Evolutionary conservation across 2,113 vertebrate genomes (phyloP), one percentile per base, ranked within the genome.

Genomic region (Spermophilus dauricus): DNA sequence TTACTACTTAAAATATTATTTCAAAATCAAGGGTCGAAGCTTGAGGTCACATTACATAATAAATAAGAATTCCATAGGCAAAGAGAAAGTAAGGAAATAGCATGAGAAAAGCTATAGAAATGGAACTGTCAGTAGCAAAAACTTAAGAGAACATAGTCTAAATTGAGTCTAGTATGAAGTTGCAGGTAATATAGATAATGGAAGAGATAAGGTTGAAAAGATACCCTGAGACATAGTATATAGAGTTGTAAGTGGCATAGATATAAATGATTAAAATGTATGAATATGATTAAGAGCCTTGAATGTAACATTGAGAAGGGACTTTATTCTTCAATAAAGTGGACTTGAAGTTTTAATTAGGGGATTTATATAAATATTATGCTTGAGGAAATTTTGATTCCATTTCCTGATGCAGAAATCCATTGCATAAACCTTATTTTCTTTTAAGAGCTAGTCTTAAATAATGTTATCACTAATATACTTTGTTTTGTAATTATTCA

Each of bases 401-500:
- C 63, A 94, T 83, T 61, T 96, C 20, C 32, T 92, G 0, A 42
- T 63, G 10, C 7, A 89, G n/a, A 92, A 51, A 94, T 67, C 45
- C 10, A 76, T 89, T 86, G 61, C 34, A 86, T 89, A 92, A 61
- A 16, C 24, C 48, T 3, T 86, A 20, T 0, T 73, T 91, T 85
- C 18, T 90, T 83, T 95, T 37, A 81, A 63, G n/a, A 80, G 2
- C 22, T 92, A 53, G 34, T 87, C 39, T 30, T 93, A 86, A 85
- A 84, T 88, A 91, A 95, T 91, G 26, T 48, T 78, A 82, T 88
- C 42, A 56, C 69, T 93, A 89, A 97, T 69, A 26, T 18, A 48
- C 13, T 18, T 5, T 67, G 9, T 86, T 96, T 93, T 84, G 94
- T 97, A 78, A 95, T 92, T 97, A 65, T 97, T 69, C 94, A 99